Conservation (phyloP, 2,113 vertebrate genomes). For the Istiophorus platypterus region DNA sequence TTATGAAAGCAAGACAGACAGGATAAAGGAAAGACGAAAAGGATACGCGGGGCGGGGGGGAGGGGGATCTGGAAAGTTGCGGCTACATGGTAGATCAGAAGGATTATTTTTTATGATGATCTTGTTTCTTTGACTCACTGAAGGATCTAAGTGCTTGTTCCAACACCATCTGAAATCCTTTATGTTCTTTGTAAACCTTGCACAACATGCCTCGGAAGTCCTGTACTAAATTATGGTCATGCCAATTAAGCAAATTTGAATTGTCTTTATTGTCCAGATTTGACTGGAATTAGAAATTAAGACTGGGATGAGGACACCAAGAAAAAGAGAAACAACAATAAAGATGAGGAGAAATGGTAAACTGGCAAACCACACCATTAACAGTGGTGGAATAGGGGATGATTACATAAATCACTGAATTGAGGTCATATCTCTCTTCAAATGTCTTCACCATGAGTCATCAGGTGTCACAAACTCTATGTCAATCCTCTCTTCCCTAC, state of each 20-base stretch:
- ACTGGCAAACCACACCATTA: slow-evolving; percentile 17
- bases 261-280: no score
- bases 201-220: not conserved
- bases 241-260: not conserved
- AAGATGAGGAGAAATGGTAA: not conserved
- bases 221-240: not conserved
- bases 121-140: not conserved
- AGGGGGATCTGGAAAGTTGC: not conserved
- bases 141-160: not conserved
- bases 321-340: not conserved
- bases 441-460: slow-evolving; percentile 79
- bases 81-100: not conserved
- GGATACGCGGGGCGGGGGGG: not conserved
- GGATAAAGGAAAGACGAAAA: not conserved
- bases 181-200: not conserved
- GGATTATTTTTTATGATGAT: not conserved
- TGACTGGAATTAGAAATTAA: not conserved
- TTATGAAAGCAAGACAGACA: not conserved
- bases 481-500: slow-evolving; percentile 64
- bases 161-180: not conserved
- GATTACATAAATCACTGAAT: slow-evolving; percentile 75
- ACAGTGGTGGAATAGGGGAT: slow-evolving; percentile 31
- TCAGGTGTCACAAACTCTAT: slow-evolving; percentile 75
- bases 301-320: not conserved
- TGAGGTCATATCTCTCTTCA: slow-evolving; percentile 72